Percentiles rank a stretch among this genome's conserved stretches.
Evolutionary conservation across 64 coral and sea anemone species (phyloP).

Genomic region (Catalaphyllia jardinei): DNA sequence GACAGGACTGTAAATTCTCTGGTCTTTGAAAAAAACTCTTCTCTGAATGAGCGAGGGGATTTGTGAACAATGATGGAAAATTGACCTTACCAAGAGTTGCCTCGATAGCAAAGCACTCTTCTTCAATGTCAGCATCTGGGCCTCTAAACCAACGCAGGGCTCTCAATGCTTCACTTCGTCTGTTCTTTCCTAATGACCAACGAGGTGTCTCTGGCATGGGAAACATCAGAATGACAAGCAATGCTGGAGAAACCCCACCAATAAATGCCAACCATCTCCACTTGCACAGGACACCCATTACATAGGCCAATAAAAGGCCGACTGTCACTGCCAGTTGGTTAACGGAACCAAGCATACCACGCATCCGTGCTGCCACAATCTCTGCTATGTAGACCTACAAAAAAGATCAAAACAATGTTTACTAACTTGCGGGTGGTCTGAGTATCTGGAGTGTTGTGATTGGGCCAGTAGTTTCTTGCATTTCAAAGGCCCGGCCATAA

Average conservation of each 20-base stretch:
- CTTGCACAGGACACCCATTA: constrained; percentile 56
- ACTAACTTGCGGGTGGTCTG: too few species aligned
- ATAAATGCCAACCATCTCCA: constrained; percentile 76
- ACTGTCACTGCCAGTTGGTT: constrained; percentile 76
- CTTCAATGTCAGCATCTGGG: constrained; percentile 44
- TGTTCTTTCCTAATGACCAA: constrained; percentile 72
- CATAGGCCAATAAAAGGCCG: constrained; percentile 65
- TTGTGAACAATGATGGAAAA: background rate
- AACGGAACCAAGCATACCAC: constrained; percentile 77
- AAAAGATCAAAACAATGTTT: background rate
- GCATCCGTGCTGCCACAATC: constrained; percentile 61
- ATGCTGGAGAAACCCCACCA: constrained; percentile 59
- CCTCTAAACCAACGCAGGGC: constrained; percentile 73
- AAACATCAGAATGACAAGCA: constrained; percentile 64
- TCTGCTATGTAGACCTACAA: constrained; percentile 91
- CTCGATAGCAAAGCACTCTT: constrained; percentile 73
- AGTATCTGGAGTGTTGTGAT: too few species aligned
- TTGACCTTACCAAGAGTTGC: constrained; percentile 34
- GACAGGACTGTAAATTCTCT: background rate
- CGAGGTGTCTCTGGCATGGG: constrained; percentile 82
- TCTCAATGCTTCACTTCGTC: constrained; percentile 56
- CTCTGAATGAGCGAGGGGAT: background rate
- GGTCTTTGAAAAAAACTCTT: background rate
- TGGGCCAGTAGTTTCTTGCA: too few species aligned
- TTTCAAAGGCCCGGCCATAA: too few species aligned